Conservation (phyloP, 2,797 vertebrate species). For the Chelon labrosus region DNA sequence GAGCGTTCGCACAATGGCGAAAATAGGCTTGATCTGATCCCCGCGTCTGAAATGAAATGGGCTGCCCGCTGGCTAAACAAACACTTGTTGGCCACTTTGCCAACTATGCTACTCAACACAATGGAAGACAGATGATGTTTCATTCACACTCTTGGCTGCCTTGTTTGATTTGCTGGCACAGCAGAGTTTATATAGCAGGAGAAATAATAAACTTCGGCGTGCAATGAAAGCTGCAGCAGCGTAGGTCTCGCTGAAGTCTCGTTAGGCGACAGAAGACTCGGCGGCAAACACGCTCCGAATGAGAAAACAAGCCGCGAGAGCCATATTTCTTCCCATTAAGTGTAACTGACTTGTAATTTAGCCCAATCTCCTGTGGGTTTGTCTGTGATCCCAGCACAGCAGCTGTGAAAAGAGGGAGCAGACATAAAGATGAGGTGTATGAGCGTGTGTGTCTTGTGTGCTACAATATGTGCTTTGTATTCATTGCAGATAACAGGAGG, state of each 20-base stretch:
- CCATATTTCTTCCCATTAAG: constrained; percentile 69
- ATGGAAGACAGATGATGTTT: constrained; percentile 67
- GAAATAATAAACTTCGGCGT: constrained; percentile 69
- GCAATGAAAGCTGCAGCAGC: constrained; percentile 38
- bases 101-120: constrained; percentile 63
- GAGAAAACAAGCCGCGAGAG: constrained; percentile 35
- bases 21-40: constrained; percentile 66
- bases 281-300: constrained; percentile 37
- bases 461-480: constrained; percentile 77
- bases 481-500: constrained; percentile 80
- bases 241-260: constrained; percentile 45
- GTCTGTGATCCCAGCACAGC: constrained; percentile 32
- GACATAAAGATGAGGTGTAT: constrained; percentile 61
- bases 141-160: constrained; percentile 54
- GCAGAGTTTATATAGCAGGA: constrained; percentile 42
- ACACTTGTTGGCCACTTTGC: constrained; percentile 74
- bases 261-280: constrained; percentile 45
- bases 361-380: constrained; percentile 54
- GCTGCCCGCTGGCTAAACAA: constrained; percentile 61
- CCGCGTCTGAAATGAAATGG: constrained; percentile 51
- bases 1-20: constrained; percentile 52
- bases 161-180: constrained; percentile 64
- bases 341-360: constrained; percentile 66
- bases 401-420: constrained; percentile 26
- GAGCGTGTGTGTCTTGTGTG: constrained; percentile 56